phyloP scores from a whole-genome alignment of 1,140 invertebrate species.

The Doryteuthis pealeii region DNA sequence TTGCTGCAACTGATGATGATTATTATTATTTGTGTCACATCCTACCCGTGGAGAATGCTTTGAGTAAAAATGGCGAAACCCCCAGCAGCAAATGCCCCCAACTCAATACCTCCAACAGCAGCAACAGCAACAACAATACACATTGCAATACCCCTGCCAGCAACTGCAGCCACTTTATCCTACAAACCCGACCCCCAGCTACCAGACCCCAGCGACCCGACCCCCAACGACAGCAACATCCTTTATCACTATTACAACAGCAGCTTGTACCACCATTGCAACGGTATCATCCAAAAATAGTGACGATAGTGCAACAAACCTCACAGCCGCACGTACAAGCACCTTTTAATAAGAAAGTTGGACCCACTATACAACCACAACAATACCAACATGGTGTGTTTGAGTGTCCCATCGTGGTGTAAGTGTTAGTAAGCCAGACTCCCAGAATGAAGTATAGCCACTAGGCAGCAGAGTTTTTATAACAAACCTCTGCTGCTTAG shows the following conservation, averaged over 20 bases:
- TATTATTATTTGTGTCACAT: too few species aligned
- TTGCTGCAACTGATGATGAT: too few species aligned
- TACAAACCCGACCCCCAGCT: neutral
- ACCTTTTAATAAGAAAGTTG: neutral
- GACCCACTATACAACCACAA: neutral
- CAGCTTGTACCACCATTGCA: neutral
- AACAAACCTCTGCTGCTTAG: too few species aligned
- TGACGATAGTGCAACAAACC: neutral
- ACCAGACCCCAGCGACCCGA: neutral
- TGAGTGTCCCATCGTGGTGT: too few species aligned
- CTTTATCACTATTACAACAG: neutral
- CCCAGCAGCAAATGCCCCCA: neutral
- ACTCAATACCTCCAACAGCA: conserved; percentile 5
- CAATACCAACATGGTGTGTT: neutral
- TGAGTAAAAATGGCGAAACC: too few species aligned
- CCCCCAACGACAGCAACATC: neutral
- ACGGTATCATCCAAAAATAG: neutral
- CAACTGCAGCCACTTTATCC: conserved; percentile 6
- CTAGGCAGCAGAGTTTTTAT: too few species aligned
- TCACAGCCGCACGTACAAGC: neutral
- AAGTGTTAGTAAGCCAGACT: too few species aligned
- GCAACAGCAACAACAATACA: neutral
- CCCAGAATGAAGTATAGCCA: too few species aligned
- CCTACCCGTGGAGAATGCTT: too few species aligned
- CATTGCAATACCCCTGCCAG: neutral